These are phyloP conservation scores for Drosophila koepferae DNA, from an alignment of 2,888 invertebrate genomes.

Conservation along the genomic window DNA sequence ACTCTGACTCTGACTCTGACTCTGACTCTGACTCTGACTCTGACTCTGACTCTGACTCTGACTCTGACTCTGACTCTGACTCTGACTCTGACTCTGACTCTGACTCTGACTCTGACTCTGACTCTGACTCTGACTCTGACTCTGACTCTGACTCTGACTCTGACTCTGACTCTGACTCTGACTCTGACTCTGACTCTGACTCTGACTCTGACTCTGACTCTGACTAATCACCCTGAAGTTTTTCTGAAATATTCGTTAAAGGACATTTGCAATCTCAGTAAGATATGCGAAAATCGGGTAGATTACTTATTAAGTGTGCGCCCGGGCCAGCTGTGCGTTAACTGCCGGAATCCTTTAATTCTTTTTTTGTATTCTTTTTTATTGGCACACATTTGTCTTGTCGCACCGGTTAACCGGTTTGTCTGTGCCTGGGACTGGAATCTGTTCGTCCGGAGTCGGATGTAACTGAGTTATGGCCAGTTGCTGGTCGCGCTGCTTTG, in stretches of 20 bases:
- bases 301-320: slow-evolving; percentile 53
- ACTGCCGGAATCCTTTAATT: slow-evolving; percentile 15
- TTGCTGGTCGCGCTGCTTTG: slow-evolving; percentile 54
- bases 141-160: too few species aligned
- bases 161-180: background rate
- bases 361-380: slow-evolving; percentile 1
- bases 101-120: too few species aligned
- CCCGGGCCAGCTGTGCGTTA: slow-evolving; percentile 41
- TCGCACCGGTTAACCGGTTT: slow-evolving; percentile 34
- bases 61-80: too few species aligned
- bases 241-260: background rate
- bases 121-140: too few species aligned
- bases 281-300: slow-evolving; percentile 22
- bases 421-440: slow-evolving; percentile 45
- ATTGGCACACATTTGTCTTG: slow-evolving; percentile 59
- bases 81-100: too few species aligned
- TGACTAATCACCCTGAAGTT: background rate
- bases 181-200: too few species aligned
- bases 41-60: background rate
- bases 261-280: background rate
- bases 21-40: too few species aligned
- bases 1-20: too few species aligned
- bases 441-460: slow-evolving; percentile 31
- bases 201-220: background rate
- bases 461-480: slow-evolving; percentile 58